These are phyloP conservation scores for Zaprionus nigranus DNA, from an alignment of 1,140 invertebrate genomes.

Conservation along the genomic window DNA sequence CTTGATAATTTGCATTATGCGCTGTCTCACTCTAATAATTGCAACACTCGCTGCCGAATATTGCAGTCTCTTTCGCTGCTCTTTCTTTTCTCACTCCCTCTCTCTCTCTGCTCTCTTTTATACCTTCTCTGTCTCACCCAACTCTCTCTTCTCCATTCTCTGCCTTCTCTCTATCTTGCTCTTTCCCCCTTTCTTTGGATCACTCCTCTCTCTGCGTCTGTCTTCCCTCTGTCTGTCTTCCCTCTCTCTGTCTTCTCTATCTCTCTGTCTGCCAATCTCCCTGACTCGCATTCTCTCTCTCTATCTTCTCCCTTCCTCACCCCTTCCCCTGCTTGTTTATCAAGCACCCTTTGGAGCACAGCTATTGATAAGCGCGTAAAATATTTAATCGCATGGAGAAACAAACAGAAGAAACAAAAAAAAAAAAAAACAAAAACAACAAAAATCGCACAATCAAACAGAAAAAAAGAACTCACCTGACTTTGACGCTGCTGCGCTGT, in stretches of 20 bases:
- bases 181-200: neutral
- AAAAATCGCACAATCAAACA: constrained; percentile 16
- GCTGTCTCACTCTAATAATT: neutral
- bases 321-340: constrained; percentile 48
- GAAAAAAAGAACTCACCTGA: constrained; percentile 60
- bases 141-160: no score
- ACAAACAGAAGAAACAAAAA: constrained; percentile 48
- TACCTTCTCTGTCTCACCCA: no score
- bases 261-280: no score
- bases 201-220: no score
- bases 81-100: constrained; percentile 14
- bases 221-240: no score
- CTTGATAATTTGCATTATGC: neutral
- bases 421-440: constrained; percentile 6
- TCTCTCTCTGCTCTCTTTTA: neutral
- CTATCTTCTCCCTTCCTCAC: no score
- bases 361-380: constrained; percentile 76
- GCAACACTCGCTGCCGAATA: constrained; percentile 14
- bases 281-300: no score
- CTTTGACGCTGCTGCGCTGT: constrained; percentile 55
- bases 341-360: constrained; percentile 66
- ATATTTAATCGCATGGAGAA: constrained; percentile 74
- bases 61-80: neutral
- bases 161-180: neutral
- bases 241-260: no score